These are phyloP conservation scores for Cynoglossus semilaevis DNA, from an alignment of 2,113 vertebrate species.

Conservation along the genomic window DNA sequence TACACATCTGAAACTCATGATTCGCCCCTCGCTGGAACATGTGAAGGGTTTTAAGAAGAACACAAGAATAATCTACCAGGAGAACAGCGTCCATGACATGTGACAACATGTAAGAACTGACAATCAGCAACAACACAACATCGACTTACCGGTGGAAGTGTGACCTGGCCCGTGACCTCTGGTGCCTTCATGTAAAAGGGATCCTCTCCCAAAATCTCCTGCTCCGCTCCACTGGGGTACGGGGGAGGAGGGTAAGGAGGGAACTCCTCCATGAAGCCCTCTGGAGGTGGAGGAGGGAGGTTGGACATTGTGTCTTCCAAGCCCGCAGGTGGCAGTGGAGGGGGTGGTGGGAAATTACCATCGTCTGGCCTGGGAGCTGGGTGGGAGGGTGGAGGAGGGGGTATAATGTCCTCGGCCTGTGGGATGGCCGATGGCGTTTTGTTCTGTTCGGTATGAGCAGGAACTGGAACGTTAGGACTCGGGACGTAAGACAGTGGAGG, in stretches of 20 bases:
- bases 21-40: conserved; percentile 21
- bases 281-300: conserved; percentile 74
- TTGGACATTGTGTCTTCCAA: conserved; percentile 64
- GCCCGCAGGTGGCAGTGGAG: conserved; percentile 31
- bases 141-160: conserved; percentile 85
- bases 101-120: background rate
- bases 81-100: background rate
- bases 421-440: conserved; percentile 38
- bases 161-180: conserved; percentile 90
- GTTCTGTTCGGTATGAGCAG: conserved; percentile 57
- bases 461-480: conserved; percentile 16
- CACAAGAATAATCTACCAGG: background rate
- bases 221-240: conserved; percentile 88
- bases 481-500: conserved; percentile 21
- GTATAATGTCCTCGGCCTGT: conserved; percentile 62
- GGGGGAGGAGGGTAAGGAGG: conserved; percentile 95
- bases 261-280: conserved; percentile 90
- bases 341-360: conserved; percentile 44
- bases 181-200: conserved; percentile 86
- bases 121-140: too few species aligned
- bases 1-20: conserved; percentile 22
- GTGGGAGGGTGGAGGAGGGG: conserved; percentile 65
- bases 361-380: conserved; percentile 76
- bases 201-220: conserved; percentile 86
- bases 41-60: conserved; percentile 5